phyloP scores from a whole-genome alignment of 2,113 vertebrate species.

The Peucedramus taeniatus region DNA sequence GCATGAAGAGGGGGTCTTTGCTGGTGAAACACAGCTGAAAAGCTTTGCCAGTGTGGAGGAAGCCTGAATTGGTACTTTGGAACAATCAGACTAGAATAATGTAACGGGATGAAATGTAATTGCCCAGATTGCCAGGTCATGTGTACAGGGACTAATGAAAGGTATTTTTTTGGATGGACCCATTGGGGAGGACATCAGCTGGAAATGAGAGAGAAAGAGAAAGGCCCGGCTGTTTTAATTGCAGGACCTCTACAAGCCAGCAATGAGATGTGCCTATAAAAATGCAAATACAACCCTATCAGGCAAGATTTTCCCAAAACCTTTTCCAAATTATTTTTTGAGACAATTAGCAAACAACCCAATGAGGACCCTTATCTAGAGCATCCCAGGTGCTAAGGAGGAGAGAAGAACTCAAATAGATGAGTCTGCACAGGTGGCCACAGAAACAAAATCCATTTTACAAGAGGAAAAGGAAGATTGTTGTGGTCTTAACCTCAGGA shows the following conservation, averaged over 20 bases:
- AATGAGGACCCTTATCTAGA: neutral
- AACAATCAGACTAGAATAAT: neutral
- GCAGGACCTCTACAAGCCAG: neutral
- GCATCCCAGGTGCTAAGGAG: neutral
- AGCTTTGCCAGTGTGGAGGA: neutral
- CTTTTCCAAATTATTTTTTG: neutral
- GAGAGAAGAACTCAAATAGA: neutral
- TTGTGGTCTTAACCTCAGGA: neutral
- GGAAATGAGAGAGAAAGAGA: neutral
- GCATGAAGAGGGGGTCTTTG: neutral
- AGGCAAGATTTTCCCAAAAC: neutral
- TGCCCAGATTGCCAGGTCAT: neutral
- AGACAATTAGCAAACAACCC: neutral
- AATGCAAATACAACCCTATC: neutral
- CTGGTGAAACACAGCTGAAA: neutral
- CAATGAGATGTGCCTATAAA: neutral
- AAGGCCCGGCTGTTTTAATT: neutral
- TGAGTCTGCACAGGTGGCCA: neutral
- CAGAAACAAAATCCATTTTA: neutral
- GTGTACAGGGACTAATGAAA: neutral
- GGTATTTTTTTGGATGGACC: neutral
- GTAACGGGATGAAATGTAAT: neutral
- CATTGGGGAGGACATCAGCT: neutral
- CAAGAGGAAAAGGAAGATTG: neutral
- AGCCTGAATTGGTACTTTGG: neutral